Base-by-base conservation (phyloP, 2,888 invertebrate genomes). In the Acrobasis suavella region DNA sequence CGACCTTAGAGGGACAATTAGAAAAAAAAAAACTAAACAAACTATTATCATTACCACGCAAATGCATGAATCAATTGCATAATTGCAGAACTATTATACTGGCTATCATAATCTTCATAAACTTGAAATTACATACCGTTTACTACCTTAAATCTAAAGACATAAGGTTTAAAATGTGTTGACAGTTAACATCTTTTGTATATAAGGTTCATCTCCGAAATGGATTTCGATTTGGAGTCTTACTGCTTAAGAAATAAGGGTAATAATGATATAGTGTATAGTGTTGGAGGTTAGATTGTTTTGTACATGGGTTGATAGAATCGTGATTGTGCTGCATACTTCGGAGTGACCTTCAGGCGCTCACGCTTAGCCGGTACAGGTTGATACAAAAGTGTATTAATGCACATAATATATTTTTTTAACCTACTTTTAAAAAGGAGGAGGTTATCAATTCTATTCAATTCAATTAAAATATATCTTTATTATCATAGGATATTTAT, bases 311-410 rank as follows among this genome's bases (percentile, higher is more conserved):
- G n/a, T 64, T 63, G 51, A 59, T 69, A 70, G 73, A 73, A 77
- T 86, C 86, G 86, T 87, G 87, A 86, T 85, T 81, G 77, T 81
- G 80, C 86, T 85, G 89, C 89, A 89, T 89, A 86, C 82, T 79
- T 82, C 70, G 75, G 70, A 70, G 64, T 81, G 89, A 88, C 90
- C 90, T 90, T 89, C 83, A 78, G 78, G 73, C 76, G 72, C 79
- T 88, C 88, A 88, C 89, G 90, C 80, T 77, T 72, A 69, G 68
- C 60, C 62, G 38, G 85, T 86, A 88, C 78, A 74, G 72, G 69
- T 70, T 65, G 1, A 14, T 17, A 51, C 54, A 72, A 68, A 81
- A 81, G 64, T 72, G 64, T 59, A 70, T 55, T 16, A 8, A 17
- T 16, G 14, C 5, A 15, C 49, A 49, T 7, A 22, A 22, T n/a